A percentile compares a stretch with the other conserved stretches of the same genome.
Conservation (phyloP, 2,797 vertebrate genomes). For the Epinephelus awoara region DNA sequence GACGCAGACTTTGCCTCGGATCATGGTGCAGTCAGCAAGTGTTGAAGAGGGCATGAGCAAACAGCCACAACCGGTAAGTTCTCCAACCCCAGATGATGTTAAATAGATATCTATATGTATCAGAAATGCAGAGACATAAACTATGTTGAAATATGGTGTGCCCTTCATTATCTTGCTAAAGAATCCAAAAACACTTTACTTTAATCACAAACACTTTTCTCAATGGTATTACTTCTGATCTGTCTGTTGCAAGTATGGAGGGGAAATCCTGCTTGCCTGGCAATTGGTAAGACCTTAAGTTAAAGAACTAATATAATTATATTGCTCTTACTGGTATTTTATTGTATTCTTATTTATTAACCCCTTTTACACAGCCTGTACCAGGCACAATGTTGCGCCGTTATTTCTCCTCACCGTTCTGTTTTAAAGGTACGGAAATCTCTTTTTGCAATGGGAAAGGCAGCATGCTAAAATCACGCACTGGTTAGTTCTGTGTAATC, state of each 20-base stretch:
- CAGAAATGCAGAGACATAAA: background rate
- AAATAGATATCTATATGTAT: background rate
- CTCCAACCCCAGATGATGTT: background rate
- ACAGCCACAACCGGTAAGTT: slow-evolving; percentile 69
- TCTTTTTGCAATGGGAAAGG: too few relatives aligned
- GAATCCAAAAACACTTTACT: background rate
- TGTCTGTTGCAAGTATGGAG: background rate
- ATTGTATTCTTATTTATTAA: background rate
- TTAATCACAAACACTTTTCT: background rate
- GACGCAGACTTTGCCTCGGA: slow-evolving; percentile 73
- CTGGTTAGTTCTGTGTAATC: too few relatives aligned
- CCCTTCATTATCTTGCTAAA: background rate
- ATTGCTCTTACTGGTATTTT: background rate
- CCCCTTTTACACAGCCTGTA: too few relatives aligned
- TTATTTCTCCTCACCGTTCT: too few relatives aligned
- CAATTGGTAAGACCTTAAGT: background rate
- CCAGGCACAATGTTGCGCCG: too few relatives aligned
- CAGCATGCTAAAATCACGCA: too few relatives aligned
- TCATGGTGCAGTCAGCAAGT: slow-evolving; percentile 82
- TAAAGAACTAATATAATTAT: background rate
- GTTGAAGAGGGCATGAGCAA: slow-evolving; percentile 71
- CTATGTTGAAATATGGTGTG: background rate
- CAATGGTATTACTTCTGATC: background rate
- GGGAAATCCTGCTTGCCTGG: background rate
- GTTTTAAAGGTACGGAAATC: too few relatives aligned